These are phyloP conservation scores for Thripadectes ignobilis DNA, from an alignment of 2,797 vertebrate genomes.

Conservation along the genomic window DNA sequence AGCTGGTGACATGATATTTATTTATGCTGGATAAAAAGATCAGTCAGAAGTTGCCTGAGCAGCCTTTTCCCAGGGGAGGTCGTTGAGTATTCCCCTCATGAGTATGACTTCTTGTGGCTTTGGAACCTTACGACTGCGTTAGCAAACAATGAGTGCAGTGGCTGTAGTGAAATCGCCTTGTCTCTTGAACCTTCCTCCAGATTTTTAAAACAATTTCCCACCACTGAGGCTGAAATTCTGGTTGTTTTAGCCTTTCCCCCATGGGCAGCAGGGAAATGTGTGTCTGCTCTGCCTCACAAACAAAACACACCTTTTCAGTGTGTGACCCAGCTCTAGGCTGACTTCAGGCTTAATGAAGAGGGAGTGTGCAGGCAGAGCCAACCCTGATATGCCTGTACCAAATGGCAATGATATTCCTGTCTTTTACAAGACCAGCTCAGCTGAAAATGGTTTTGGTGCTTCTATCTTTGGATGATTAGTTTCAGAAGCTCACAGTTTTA, in stretches of 20 bases:
- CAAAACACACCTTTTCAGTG: neutral
- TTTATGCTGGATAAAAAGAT: slow-evolving; percentile 40
- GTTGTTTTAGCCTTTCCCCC: neutral
- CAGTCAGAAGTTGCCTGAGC: neutral
- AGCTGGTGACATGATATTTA: slow-evolving; percentile 1
- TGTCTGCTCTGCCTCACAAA: neutral
- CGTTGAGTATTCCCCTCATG: neutral
- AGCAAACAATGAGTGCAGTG: neutral
- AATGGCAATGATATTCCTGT: neutral
- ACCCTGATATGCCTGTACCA: neutral
- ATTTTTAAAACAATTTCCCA: neutral
- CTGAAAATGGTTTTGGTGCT: neutral
- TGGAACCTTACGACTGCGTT: neutral
- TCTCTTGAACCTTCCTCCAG: slow-evolving; percentile 18
- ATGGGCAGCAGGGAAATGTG: neutral
- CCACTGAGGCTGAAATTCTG: neutral
- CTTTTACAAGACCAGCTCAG: neutral
- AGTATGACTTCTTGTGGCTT: slow-evolving; percentile 8
- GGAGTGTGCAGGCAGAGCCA: neutral
- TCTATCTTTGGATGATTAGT: neutral
- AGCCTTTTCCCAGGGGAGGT: slow-evolving; percentile 9
- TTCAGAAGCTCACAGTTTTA: neutral
- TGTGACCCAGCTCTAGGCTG: neutral
- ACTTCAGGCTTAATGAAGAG: neutral
- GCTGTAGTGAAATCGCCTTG: rapidly evolving